Conservation (phyloP, 2,888 invertebrate species). For the Agriopis marginaria region DNA sequence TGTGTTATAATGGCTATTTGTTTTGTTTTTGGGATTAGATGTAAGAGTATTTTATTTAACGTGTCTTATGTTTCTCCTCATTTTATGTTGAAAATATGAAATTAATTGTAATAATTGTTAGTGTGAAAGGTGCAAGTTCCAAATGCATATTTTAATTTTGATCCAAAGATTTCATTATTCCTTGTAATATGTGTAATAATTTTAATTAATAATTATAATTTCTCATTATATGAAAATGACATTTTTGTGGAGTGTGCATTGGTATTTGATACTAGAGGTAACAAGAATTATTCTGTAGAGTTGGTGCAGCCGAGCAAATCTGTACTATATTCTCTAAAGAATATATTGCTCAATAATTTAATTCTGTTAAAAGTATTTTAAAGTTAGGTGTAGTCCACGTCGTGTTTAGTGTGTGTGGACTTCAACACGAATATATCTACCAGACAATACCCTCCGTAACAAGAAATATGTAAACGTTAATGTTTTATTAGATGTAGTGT, state of each 20-base stretch:
- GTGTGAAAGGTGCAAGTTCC: slow-evolving; percentile 81
- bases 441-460: slow-evolving; percentile 85
- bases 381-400: slow-evolving; percentile 80
- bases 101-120: slow-evolving; percentile 75
- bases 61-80: slow-evolving; percentile 76
- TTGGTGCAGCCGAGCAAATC: slow-evolving; percentile 86
- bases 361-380: slow-evolving; percentile 84
- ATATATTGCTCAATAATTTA: slow-evolving; percentile 86
- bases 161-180: slow-evolving; percentile 84
- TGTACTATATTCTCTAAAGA: slow-evolving; percentile 84
- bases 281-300: slow-evolving; percentile 79
- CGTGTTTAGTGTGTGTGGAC: slow-evolving; percentile 78
- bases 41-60: slow-evolving; percentile 79
- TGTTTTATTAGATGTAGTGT: slow-evolving; percentile 83
- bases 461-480: slow-evolving; percentile 75
- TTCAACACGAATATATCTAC: slow-evolving; percentile 79
- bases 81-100: slow-evolving; percentile 77
- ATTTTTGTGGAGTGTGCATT: slow-evolving; percentile 83
- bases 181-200: slow-evolving; percentile 58
- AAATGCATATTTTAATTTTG: slow-evolving; percentile 82
- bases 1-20: slow-evolving; percentile 77
- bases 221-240: slow-evolving; percentile 77
- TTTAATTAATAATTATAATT: slow-evolving; percentile 57
- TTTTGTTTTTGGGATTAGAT: slow-evolving; percentile 78
- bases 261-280: slow-evolving; percentile 81